Evolutionary conservation across 2,888 invertebrate genomes (phyloP).

Genomic region (Rhimphoctona megacephalus): DNA sequence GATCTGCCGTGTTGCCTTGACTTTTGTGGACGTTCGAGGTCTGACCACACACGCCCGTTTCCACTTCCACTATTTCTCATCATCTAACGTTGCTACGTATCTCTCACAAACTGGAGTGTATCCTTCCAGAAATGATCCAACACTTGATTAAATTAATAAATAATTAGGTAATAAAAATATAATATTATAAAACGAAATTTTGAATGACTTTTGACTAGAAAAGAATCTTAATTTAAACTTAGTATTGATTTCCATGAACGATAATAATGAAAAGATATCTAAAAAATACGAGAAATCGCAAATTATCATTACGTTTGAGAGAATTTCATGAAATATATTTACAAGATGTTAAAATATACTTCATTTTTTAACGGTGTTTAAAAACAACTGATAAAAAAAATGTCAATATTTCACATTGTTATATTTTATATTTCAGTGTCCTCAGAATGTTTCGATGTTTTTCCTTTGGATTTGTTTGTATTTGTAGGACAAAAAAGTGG

Average conservation of each 20-base stretch:
- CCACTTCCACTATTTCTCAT: slow-evolving; percentile 46
- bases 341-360: not conserved
- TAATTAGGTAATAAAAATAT: not conserved
- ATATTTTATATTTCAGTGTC: not conserved
- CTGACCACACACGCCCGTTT: slow-evolving; percentile 57
- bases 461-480: not conserved
- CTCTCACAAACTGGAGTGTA: not conserved
- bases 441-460: not conserved
- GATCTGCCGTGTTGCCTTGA: slow-evolving; percentile 50
- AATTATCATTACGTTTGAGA: not conserved
- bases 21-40: slow-evolving; percentile 56
- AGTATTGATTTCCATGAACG: not conserved
- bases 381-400: not conserved
- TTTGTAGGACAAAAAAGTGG: not conserved
- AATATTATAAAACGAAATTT: not conserved
- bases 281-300: not conserved
- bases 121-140: not conserved
- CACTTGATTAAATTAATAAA: not conserved
- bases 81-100: not conserved
- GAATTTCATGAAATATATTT: not conserved
- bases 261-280: not conserved
- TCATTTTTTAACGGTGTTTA: not conserved
- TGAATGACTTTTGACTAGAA: not conserved
- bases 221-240: not conserved
- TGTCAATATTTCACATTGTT: not conserved